A percentile compares a stretch with the other conserved stretches of the same genome.
These are phyloP conservation scores for Heliconius hermathena DNA, from an alignment of 1,140 invertebrate genomes.

Conservation along the genomic window DNA sequence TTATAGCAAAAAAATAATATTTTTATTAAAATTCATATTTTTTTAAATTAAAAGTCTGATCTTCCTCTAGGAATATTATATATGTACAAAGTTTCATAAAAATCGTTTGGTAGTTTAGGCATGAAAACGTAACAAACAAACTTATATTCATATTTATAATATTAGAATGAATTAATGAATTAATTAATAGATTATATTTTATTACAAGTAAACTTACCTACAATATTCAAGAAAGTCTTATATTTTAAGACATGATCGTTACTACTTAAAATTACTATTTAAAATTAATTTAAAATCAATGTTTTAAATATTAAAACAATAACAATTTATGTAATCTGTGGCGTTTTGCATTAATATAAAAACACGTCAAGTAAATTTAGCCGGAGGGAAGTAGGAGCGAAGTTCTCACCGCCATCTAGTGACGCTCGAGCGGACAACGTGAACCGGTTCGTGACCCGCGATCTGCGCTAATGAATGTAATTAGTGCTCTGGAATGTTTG, in stretches of 20 bases:
- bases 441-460: conserved; percentile 24
- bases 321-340: not conserved
- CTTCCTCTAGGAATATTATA: no score
- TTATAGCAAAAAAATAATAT: no score
- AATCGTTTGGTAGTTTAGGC: no score
- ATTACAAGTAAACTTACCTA: no score
- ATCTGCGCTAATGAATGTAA: conserved; percentile 6
- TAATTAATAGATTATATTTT: no score
- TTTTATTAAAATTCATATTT: no score
- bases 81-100: no score
- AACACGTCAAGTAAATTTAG: not conserved
- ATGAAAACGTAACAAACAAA: no score
- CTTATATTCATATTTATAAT: no score
- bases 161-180: no score
- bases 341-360: not conserved
- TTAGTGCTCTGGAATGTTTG: conserved; percentile 12
- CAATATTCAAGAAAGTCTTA: no score
- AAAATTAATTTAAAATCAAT: not conserved
- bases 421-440: conserved; percentile 35
- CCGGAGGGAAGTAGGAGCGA: not conserved
- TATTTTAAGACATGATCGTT: not conserved
- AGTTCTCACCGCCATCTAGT: conserved; percentile 59
- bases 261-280: not conserved
- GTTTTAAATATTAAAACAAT: not conserved
- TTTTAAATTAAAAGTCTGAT: no score